These are phyloP conservation scores for Thymelicus acteon DNA, from an alignment of 2,888 invertebrate species.

Conservation along the genomic window DNA sequence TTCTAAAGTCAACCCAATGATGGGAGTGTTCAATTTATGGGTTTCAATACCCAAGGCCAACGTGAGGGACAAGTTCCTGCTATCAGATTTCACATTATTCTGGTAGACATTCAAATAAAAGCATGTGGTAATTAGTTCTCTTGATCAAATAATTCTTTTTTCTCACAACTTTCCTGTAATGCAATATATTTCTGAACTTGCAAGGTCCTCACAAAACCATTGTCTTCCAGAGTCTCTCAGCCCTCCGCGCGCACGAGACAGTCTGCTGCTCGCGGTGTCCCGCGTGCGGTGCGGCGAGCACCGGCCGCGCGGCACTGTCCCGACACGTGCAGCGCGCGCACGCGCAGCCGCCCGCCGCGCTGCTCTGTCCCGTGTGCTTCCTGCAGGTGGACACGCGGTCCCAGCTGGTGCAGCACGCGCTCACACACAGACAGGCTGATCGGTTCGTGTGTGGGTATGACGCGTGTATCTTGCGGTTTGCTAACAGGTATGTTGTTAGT, in stretches of 20 bases:
- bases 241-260: constrained; percentile 45
- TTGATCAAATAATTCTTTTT: too few species aligned
- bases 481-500: constrained; percentile 54
- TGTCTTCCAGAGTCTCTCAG: constrained; percentile 17
- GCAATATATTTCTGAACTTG: too few species aligned
- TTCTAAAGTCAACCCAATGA: too few species aligned
- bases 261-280: constrained; percentile 45
- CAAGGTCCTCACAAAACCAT: too few species aligned
- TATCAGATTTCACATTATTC: too few species aligned
- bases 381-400: constrained; percentile 46
- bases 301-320: constrained; percentile 50
- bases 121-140: too few species aligned
- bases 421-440: constrained; percentile 64
- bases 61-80: too few species aligned
- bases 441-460: constrained; percentile 76
- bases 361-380: constrained; percentile 63
- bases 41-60: too few species aligned
- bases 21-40: too few species aligned
- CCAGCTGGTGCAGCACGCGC: constrained; percentile 61
- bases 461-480: constrained; percentile 73
- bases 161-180: too few species aligned
- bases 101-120: too few species aligned
- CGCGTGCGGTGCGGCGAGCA: constrained; percentile 37
- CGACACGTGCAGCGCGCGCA: constrained; percentile 50
- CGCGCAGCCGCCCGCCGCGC: constrained; percentile 47